A percentile compares a stretch with the other conserved stretches of the same genome.
These are phyloP conservation scores for Gila orcuttii DNA, from an alignment of 2,113 vertebrate genomes.

Conservation along the genomic window DNA sequence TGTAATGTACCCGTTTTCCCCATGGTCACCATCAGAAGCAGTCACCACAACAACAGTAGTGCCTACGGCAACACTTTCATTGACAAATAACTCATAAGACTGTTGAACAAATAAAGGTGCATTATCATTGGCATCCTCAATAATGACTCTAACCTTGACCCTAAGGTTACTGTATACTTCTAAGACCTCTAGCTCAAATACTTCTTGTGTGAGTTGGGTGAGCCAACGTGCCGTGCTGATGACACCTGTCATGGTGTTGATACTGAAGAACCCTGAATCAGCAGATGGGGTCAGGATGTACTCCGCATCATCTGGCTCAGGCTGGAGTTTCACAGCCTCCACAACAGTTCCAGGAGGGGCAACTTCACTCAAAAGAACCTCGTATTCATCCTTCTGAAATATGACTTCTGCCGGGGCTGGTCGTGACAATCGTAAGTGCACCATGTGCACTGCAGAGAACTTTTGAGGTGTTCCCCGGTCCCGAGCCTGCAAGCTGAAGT, in stretches of 20 bases:
- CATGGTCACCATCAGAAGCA: conserved; percentile 87
- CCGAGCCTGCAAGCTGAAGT: conserved; percentile 92
- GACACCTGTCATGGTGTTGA: conserved; percentile 88
- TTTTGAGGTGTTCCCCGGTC: conserved; percentile 90
- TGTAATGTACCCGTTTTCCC: conserved; percentile 97
- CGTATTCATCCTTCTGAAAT: conserved; percentile 87
- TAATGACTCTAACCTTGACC: conserved; percentile 79
- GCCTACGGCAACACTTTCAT: conserved; percentile 88
- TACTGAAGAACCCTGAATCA: conserved; percentile 84
- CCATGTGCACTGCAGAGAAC: conserved; percentile 79
- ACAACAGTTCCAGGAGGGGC: conserved; percentile 90
- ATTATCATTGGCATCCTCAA: conserved; percentile 93
- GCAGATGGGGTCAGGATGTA: conserved; percentile 83
- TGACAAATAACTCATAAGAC: conserved; percentile 86
- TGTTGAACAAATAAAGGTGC: conserved; percentile 86
- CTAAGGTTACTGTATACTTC: conserved; percentile 79
- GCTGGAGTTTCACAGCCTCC: conserved; percentile 80
- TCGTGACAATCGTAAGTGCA: conserved; percentile 79
- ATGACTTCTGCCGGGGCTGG: conserved; percentile 69
- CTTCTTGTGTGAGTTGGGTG: conserved; percentile 80
- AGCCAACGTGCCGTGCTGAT: conserved; percentile 86
- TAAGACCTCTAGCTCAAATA: conserved; percentile 84
- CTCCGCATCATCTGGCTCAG: conserved; percentile 83
- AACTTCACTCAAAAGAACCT: conserved; percentile 87
- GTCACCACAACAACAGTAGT: conserved; percentile 83